Conservation (phyloP, 2,797 vertebrate genomes). For the Tokudaia tokunoshimensis region DNA sequence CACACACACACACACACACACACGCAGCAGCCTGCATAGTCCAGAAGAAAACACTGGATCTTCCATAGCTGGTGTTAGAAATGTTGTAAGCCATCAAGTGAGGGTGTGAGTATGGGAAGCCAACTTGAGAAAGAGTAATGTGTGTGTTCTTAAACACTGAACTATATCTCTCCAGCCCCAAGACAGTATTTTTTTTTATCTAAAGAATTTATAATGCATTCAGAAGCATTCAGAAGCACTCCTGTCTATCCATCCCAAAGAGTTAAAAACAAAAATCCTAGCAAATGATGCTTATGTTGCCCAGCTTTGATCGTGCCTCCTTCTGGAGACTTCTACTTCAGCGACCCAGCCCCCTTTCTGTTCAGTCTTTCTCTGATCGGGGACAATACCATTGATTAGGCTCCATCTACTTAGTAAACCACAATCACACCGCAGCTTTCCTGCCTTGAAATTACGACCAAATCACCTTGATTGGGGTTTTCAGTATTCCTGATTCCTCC, state of each 20-base stretch:
- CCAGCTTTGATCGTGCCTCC: no score
- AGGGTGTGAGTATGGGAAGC: background rate
- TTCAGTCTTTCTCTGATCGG: background rate
- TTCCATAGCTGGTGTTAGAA: background rate
- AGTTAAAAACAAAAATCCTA: background rate
- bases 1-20: background rate
- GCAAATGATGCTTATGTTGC: background rate
- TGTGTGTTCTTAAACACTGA: background rate
- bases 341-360: background rate
- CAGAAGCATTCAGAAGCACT: background rate
- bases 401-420: conserved; percentile 53
- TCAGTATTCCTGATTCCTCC: conserved; percentile 20
- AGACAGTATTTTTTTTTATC: background rate
- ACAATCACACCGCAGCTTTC: conserved; percentile 43
- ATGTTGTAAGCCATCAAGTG: background rate
- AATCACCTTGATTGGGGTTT: conserved; percentile 75
- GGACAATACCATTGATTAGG: conserved; percentile 58
- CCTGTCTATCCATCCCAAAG: background rate
- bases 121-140: background rate
- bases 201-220: conserved; percentile 7
- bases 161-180: background rate
- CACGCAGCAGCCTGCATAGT: background rate
- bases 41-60: background rate
- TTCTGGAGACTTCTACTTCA: background rate
- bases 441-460: conserved; percentile 49